These are phyloP conservation scores for Atlantisia rogersi DNA, from an alignment of 2,113 vertebrate genomes.

Conservation along the genomic window DNA sequence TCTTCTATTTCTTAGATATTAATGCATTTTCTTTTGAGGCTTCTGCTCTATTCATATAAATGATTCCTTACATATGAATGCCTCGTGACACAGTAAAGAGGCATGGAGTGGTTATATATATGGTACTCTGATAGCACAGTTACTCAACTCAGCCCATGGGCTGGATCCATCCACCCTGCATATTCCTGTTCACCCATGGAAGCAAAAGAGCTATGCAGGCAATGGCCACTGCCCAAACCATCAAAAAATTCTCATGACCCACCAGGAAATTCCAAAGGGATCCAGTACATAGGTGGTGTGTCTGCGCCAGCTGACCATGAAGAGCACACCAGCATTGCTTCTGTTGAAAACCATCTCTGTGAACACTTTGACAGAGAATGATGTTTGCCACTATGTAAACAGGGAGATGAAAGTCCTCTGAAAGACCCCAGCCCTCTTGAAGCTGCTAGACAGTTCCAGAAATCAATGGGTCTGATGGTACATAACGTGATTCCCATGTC, in stretches of 20 bases:
- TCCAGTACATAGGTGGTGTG: neutral
- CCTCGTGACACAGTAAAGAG: neutral
- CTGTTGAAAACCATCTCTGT: neutral
- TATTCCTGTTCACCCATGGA: neutral
- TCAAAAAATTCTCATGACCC: neutral
- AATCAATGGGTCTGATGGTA: neutral
- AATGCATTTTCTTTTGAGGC: neutral
- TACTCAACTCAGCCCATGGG: neutral
- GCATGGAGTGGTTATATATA: neutral
- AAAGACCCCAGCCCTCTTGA: neutral
- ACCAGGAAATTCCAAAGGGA: neutral
- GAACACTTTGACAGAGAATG: neutral
- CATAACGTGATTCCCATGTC: neutral
- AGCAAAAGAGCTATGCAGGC: neutral
- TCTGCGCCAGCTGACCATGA: neutral
- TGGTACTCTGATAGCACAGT: neutral
- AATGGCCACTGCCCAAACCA: neutral
- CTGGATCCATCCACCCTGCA: neutral
- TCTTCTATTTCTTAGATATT: neutral
- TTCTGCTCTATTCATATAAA: neutral
- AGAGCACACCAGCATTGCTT: neutral
- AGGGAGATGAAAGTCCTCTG: neutral
- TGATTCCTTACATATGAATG: neutral
- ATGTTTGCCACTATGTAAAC: neutral
- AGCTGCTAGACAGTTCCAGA: neutral